Conservation (phyloP, 1,140 invertebrate species). For the Capitella teleta region DNA sequence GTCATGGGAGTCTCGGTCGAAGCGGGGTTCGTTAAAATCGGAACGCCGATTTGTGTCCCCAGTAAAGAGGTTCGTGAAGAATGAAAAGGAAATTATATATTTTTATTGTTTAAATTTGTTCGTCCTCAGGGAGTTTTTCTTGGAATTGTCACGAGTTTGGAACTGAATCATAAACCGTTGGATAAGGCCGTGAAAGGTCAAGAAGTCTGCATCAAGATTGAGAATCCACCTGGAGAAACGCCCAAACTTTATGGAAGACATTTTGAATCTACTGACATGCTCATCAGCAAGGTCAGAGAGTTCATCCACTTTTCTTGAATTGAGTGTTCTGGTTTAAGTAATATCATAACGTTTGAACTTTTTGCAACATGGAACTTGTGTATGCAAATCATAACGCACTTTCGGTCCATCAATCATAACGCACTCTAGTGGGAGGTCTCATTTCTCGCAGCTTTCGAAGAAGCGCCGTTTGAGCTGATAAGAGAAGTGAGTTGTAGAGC, state of each 20-base stretch:
- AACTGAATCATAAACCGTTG: constrained; percentile 67
- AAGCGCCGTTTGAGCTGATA: no score
- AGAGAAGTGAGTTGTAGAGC: no score
- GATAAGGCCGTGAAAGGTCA: constrained; percentile 88
- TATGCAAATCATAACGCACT: no score
- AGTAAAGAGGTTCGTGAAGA: constrained; percentile 58
- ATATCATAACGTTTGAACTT: no score
- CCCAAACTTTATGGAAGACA: constrained; percentile 97
- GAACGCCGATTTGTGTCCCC: constrained; percentile 93
- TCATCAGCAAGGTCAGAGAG: constrained; percentile 83
- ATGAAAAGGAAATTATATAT: neutral
- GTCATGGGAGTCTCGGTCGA: constrained; percentile 92
- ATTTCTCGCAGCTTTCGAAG: no score
- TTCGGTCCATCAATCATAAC: no score
- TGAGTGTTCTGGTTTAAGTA: no score
- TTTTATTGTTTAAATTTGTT: neutral
- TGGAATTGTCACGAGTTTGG: constrained; percentile 88
- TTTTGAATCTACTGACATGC: constrained; percentile 89
- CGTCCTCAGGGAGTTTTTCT: constrained; percentile 77
- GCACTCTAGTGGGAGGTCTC: no score
- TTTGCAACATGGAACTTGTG: no score
- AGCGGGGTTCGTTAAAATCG: constrained; percentile 86
- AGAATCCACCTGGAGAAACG: constrained; percentile 85
- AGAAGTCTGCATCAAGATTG: constrained; percentile 98
- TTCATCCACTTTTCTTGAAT: no score